Conservation (phyloP, 2,888 invertebrate species). For the Furcula furcula region DNA sequence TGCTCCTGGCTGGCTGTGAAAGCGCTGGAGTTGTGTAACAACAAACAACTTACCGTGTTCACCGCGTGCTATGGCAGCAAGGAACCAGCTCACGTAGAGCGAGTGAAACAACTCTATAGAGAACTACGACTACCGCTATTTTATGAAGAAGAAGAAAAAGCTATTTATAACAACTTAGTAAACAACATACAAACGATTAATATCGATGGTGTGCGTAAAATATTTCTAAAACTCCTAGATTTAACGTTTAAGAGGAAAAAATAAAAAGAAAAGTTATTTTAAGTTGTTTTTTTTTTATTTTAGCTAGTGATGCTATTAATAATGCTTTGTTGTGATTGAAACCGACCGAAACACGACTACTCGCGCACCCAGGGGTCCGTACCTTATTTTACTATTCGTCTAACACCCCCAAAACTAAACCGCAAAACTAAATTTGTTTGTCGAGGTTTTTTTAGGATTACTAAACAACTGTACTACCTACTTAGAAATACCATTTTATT, state of each 20-base stretch:
- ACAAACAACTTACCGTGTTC: slow-evolving; percentile 82
- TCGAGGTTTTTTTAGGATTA: too few species aligned
- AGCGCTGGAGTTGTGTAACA: slow-evolving; percentile 87
- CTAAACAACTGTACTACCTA: too few species aligned
- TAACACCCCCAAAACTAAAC: too few species aligned
- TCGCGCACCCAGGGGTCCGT: too few species aligned
- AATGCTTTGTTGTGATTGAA: too few species aligned
- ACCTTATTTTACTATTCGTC: too few species aligned
- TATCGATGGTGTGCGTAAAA: slow-evolving; percentile 75
- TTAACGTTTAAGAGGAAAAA: slow-evolving; percentile 82
- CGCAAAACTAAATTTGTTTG: too few species aligned
- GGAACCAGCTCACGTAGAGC: slow-evolving; percentile 84
- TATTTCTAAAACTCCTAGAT: slow-evolving; percentile 88
- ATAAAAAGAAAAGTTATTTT: too few species aligned
- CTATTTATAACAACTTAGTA: slow-evolving; percentile 86
- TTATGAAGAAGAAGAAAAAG: slow-evolving; percentile 87
- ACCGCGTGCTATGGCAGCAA: slow-evolving; percentile 86
- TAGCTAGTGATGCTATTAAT: too few species aligned
- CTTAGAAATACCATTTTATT: too few species aligned
- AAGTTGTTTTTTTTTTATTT: too few species aligned
- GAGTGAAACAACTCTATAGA: slow-evolving; percentile 62
- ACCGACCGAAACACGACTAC: too few species aligned
- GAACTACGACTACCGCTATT: slow-evolving; percentile 86
- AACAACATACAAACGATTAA: slow-evolving; percentile 26
- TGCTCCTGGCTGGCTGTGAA: slow-evolving; percentile 96